Conservation (phyloP, 2,888 invertebrate genomes). For the Siphlonurus alternatus region DNA sequence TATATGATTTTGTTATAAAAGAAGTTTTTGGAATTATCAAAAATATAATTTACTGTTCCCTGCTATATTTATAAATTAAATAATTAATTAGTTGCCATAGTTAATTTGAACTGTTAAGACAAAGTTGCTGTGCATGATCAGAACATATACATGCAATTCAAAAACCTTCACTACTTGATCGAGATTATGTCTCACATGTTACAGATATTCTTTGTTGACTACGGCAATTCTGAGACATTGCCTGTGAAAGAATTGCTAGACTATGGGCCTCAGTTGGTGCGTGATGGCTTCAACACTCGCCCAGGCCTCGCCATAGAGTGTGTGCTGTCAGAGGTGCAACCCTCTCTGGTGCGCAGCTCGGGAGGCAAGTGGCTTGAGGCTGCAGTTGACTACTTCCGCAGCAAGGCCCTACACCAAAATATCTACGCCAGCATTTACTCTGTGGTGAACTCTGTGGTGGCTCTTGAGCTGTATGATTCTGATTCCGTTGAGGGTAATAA, state of each 20-base stretch:
- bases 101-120: too few relatives aligned
- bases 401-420: neutral
- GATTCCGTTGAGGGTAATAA: neutral
- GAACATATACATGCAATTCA: too few relatives aligned
- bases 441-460: conserved; percentile 54
- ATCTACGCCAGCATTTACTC: conserved; percentile 40
- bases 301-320: conserved; percentile 56
- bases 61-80: too few relatives aligned
- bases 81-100: too few relatives aligned
- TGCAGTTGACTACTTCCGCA: conserved; percentile 32
- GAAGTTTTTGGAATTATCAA: too few relatives aligned
- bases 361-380: conserved; percentile 42
- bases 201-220: conserved; percentile 62
- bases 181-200: too few relatives aligned
- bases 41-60: too few relatives aligned
- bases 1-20: too few relatives aligned
- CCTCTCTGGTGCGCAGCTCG: conserved; percentile 40
- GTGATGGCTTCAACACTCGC: conserved; percentile 18
- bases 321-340: conserved; percentile 47
- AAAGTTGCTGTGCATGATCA: too few relatives aligned
- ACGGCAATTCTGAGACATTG: conserved; percentile 42
- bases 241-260: conserved; percentile 29
- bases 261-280: conserved; percentile 22
- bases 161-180: too few relatives aligned
- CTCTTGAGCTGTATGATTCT: conserved; percentile 38